Conservation (phyloP, 2,888 invertebrate genomes). For the Caenorhabditis afra region DNA sequence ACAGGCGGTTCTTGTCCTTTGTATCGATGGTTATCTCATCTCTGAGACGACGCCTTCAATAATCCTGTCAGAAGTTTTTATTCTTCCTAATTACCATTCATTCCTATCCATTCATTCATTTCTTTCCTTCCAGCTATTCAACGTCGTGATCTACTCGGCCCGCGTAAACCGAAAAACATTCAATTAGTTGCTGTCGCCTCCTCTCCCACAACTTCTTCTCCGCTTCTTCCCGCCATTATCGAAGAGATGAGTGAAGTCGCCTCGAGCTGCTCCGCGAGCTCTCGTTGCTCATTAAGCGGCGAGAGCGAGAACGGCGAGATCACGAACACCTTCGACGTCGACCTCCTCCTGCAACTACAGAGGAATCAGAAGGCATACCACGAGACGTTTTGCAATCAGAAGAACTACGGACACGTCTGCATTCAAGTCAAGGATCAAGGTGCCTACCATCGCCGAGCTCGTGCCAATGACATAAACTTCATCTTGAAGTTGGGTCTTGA, state of each 20-base stretch:
- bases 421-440: constrained; percentile 28
- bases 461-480: constrained; percentile 66
- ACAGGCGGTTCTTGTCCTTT: background rate
- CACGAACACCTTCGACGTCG: constrained; percentile 17
- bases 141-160: constrained; percentile 64
- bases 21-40: constrained; percentile 3
- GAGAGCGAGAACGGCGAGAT: constrained; percentile 31
- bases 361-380: constrained; percentile 33
- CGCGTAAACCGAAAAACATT: constrained; percentile 52
- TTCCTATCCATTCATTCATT: background rate
- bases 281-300: constrained; percentile 14
- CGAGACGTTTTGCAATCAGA: constrained; percentile 16
- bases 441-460: constrained; percentile 56
- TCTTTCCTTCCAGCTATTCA: constrained; percentile 58
- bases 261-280: constrained; percentile 17
- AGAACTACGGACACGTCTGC: constrained; percentile 26
- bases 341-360: constrained; percentile 26
- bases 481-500: constrained; percentile 62
- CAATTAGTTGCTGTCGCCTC: too few species aligned
- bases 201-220: too few species aligned
- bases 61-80: background rate
- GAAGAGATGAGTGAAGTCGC: constrained; percentile 2
- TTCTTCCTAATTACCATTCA: background rate
- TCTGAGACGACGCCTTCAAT: background rate
- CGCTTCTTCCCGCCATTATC: too few species aligned